A percentile compares a stretch with the other conserved stretches of the same genome.
phyloP scores from a whole-genome alignment of 2,888 invertebrate species.

The Labia minor region DNA sequence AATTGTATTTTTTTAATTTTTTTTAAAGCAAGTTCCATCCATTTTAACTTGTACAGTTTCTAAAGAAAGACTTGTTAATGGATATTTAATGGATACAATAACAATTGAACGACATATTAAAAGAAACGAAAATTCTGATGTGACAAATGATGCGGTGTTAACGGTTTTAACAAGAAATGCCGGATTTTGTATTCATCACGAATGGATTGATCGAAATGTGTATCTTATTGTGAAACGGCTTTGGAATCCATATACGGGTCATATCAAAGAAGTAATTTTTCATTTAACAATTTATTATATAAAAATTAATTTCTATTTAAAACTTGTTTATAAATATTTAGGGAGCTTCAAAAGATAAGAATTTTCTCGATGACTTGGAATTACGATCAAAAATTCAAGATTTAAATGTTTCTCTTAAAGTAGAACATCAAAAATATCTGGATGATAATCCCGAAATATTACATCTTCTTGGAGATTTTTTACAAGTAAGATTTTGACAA shows the following conservation, averaged over 20 bases:
- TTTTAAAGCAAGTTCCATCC: background rate
- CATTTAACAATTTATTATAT: too few relatives aligned
- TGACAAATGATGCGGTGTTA: background rate
- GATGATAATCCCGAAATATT: background rate
- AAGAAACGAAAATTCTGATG: background rate
- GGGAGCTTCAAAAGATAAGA: background rate
- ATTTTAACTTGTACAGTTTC: background rate
- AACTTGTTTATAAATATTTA: background rate
- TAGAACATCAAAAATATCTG: background rate
- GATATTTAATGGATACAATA: background rate
- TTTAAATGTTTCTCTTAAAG: background rate
- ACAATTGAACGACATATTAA: background rate
- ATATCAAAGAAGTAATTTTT: background rate
- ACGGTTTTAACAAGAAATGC: background rate
- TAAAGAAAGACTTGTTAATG: background rate
- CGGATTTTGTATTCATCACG: background rate
- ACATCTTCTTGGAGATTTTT: background rate
- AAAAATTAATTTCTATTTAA: background rate
- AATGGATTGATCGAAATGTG: background rate
- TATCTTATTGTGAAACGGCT: background rate
- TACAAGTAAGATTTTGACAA: background rate
- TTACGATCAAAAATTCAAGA: background rate
- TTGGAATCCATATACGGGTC: background rate
- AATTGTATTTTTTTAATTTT: background rate
- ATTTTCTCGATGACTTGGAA: background rate